Evolutionary conservation across 1,140 invertebrate species (phyloP).

Genomic region (Aphaenogaster rudis): DNA sequence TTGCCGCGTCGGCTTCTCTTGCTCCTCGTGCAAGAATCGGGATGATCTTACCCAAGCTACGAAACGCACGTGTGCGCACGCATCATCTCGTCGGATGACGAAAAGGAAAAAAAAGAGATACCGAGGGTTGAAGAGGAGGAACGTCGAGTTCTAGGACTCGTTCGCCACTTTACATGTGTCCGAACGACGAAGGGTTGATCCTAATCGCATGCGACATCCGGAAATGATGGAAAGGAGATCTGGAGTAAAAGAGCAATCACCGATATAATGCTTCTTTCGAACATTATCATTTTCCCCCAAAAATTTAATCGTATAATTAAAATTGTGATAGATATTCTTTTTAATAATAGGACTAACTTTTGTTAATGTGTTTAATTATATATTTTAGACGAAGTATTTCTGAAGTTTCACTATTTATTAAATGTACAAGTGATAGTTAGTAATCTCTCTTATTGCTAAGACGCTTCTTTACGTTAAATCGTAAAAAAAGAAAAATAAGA

Average conservation of each 20-base stretch:
- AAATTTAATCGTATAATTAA: background rate
- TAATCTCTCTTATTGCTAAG: background rate
- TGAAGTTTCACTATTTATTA: background rate
- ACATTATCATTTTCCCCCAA: background rate
- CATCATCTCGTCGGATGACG: constrained; percentile 37
- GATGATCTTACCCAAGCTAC: constrained; percentile 30
- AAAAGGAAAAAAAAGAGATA: background rate
- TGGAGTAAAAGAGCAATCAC: background rate
- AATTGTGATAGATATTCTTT: background rate
- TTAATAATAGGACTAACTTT: background rate
- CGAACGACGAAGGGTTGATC: constrained; percentile 27
- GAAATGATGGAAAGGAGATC: background rate
- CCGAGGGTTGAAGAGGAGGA: constrained; percentile 8
- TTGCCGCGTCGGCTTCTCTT: constrained; percentile 11
- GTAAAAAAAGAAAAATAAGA: background rate
- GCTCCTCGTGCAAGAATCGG: constrained; percentile 7
- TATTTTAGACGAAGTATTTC: background rate
- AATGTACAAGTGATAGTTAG: background rate
- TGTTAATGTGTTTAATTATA: background rate
- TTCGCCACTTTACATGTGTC: constrained; percentile 7
- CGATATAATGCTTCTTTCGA: background rate
- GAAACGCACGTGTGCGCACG: constrained; percentile 46
- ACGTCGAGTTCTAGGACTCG: constrained; percentile 21
- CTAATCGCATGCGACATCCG: constrained; percentile 28
- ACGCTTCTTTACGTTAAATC: background rate